Evolutionary conservation across 1,140 invertebrate genomes (phyloP).

Genomic region (Drosophila cardini): DNA sequence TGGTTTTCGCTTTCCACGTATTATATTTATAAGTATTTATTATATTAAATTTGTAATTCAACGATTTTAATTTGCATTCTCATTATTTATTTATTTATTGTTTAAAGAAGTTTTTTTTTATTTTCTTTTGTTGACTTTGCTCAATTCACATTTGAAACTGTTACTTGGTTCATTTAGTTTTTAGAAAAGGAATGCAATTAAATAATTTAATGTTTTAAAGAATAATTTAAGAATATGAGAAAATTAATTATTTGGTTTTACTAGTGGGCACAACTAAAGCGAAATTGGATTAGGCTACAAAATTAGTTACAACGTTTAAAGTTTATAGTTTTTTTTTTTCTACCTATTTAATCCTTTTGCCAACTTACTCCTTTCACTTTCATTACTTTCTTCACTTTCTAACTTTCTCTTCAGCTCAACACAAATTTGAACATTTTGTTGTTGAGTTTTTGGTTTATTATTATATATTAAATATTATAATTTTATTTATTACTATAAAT

Average conservation of each 20-base stretch:
- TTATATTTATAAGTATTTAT: slow-evolving; percentile 59
- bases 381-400: not conserved
- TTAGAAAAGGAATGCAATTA: slow-evolving; percentile 28
- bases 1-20: slow-evolving; percentile 36
- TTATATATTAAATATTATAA: slow-evolving; percentile 3
- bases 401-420: slow-evolving; percentile 24
- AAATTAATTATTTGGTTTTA: slow-evolving; percentile 42
- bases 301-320: slow-evolving; percentile 75
- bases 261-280: slow-evolving; percentile 66
- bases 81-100: slow-evolving; percentile 44
- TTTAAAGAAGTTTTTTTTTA: slow-evolving; percentile 24
- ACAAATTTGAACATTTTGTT: slow-evolving; percentile 35
- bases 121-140: slow-evolving; percentile 54
- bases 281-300: slow-evolving; percentile 75
- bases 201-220: slow-evolving; percentile 3
- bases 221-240: slow-evolving; percentile 46
- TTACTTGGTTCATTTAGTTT: slow-evolving; percentile 44
- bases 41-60: slow-evolving; percentile 77
- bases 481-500: slow-evolving; percentile 4
- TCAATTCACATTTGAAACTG: slow-evolving; percentile 55
- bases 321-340: no score
- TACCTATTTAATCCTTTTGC: slow-evolving; percentile 64
- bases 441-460: slow-evolving; percentile 29
- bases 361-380: slow-evolving; percentile 33
- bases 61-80: slow-evolving; percentile 73